Evolutionary conservation across 2,113 vertebrate species (phyloP).

Genomic region (Mus musculus): DNA sequence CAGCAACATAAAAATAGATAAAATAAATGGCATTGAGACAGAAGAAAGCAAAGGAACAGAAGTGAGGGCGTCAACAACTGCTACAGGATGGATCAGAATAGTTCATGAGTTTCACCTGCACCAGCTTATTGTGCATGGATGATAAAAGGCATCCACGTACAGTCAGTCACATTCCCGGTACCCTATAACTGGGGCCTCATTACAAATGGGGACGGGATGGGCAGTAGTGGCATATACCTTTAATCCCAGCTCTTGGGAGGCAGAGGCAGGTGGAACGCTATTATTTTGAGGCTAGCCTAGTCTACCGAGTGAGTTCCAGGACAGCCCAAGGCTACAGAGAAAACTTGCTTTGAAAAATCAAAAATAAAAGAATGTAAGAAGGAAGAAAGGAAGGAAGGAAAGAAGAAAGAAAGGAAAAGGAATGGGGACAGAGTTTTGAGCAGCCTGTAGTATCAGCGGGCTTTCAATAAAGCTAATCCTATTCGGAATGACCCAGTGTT

Average conservation of each 20-base stretch:
- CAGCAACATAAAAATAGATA: not conserved
- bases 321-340: too few species aligned
- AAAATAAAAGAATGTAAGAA: too few species aligned
- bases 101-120: too few species aligned
- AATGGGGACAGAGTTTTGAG: not conserved
- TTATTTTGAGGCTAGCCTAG: too few species aligned
- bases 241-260: too few species aligned
- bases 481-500: not conserved
- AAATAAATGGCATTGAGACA: not conserved
- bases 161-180: not conserved
- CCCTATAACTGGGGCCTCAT: not conserved
- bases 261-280: too few species aligned
- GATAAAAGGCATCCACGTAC: not conserved
- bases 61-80: not conserved
- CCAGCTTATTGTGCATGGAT: rapidly evolving
- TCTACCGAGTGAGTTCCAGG: too few species aligned
- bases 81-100: not conserved
- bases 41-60: not conserved
- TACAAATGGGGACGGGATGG: not conserved
- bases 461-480: not conserved
- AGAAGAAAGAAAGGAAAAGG: too few species aligned
- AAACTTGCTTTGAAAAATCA: too few species aligned
- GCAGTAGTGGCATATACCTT: too few species aligned
- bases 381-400: too few species aligned
- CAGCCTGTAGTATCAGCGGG: not conserved